phyloP scores from a whole-genome alignment of 1,140 invertebrate genomes.

The Macrobrachium nipponense region DNA sequence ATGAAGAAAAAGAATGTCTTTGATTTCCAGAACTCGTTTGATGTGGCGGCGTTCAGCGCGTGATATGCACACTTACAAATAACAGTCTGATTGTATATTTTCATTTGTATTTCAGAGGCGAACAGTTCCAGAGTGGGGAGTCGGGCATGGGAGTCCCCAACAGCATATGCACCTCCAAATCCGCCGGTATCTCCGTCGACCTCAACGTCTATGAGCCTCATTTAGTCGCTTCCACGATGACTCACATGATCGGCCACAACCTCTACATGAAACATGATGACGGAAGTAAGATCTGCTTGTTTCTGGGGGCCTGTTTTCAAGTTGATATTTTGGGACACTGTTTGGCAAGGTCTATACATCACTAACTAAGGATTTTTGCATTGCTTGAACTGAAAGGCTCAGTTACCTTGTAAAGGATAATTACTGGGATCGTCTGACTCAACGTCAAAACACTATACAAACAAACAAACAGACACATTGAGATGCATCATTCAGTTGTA shows the following conservation, averaged over 20 bases:
- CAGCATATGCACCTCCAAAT: constrained; percentile 89
- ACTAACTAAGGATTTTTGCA: no score
- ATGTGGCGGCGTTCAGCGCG: not conserved
- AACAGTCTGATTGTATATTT: not conserved
- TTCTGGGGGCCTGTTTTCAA: no score
- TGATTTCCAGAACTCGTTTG: no score
- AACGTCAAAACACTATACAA: no score
- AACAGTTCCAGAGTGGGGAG: constrained; percentile 84
- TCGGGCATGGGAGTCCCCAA: constrained; percentile 92
- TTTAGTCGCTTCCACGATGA: constrained; percentile 90
- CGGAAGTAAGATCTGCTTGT: constrained; percentile 71
- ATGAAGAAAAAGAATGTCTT: no score
- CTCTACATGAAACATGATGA: constrained; percentile 96
- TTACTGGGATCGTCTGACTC: no score
- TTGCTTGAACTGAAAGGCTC: no score
- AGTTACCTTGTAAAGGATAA: no score
- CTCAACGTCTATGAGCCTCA: constrained; percentile 93
- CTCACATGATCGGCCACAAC: constrained; percentile 97
- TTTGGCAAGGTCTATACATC: no score
- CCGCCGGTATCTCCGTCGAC: constrained; percentile 92
- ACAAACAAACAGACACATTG: no score
- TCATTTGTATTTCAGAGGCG: constrained; percentile 74
- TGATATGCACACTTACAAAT: not conserved
- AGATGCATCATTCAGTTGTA: no score
- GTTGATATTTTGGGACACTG: no score